Percentiles rank a stretch among this genome's conserved stretches.
phyloP scores from a whole-genome alignment of 1,140 invertebrate species.

The Camponotus floridanus region DNA sequence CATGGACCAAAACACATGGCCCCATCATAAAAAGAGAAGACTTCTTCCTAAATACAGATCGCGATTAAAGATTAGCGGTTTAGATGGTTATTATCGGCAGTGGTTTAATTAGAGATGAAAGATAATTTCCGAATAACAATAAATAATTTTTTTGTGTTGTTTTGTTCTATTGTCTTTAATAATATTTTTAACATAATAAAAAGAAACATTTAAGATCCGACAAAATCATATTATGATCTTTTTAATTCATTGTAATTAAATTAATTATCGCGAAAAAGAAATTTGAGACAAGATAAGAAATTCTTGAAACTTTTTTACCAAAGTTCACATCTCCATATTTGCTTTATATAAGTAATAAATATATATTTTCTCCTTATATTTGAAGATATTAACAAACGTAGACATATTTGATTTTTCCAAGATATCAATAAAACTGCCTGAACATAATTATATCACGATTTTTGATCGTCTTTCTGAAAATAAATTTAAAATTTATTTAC shows the following conservation, averaged over 20 bases:
- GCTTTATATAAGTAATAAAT: neutral
- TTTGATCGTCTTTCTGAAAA: neutral
- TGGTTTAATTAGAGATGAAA: slow-evolving; percentile 27
- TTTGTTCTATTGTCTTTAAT: neutral
- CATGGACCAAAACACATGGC: slow-evolving; percentile 52
- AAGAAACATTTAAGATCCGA: neutral
- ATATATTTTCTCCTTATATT: too few species aligned
- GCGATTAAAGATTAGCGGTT: slow-evolving; percentile 38
- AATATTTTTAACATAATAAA: neutral
- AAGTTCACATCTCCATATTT: neutral
- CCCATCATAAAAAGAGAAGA: slow-evolving; percentile 10
- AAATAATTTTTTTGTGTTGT: neutral
- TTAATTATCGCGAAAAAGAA: neutral
- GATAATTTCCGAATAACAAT: neutral
- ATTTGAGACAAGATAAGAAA: neutral
- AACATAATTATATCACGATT: neutral
- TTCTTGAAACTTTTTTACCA: neutral
- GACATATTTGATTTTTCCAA: too few species aligned
- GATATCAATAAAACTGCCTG: neutral
- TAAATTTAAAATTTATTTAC: neutral
- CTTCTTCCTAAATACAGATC: slow-evolving; percentile 23
- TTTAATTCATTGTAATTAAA: neutral
- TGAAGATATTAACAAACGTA: too few species aligned
- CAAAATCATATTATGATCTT: neutral
- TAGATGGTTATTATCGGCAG: neutral